Conservation (phyloP, 2,113 vertebrate species). For the Bufo gargarizans region DNA sequence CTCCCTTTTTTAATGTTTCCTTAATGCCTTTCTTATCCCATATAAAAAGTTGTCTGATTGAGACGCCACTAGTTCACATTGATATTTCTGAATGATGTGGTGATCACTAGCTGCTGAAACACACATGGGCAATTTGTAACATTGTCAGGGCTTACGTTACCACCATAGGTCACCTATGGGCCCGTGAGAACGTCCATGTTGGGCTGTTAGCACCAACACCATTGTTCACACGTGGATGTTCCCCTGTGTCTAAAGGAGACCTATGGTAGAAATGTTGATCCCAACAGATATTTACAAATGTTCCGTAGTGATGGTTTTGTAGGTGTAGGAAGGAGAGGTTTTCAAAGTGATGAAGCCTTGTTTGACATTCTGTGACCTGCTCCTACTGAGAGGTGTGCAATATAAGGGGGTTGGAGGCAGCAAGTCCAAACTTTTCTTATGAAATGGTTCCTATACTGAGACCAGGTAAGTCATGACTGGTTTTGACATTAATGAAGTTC, state of each 20-base stretch:
- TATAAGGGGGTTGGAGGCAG: background rate
- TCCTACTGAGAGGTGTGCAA: background rate
- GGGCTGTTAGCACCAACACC: background rate
- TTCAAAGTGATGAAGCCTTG: too few relatives aligned
- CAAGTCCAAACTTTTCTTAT: too few relatives aligned
- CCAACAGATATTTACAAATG: too few relatives aligned
- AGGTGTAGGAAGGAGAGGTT: too few relatives aligned
- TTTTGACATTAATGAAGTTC: too few relatives aligned
- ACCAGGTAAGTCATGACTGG: background rate
- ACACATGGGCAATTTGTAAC: background rate
- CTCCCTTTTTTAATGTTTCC: too few relatives aligned
- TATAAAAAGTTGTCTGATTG: background rate
- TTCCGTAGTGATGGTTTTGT: too few relatives aligned
- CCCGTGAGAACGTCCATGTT: background rate
- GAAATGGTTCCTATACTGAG: background rate
- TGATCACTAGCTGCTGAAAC: background rate
- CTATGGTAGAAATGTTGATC: background rate
- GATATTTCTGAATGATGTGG: background rate
- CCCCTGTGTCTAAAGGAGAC: background rate
- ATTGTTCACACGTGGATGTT: background rate
- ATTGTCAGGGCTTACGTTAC: background rate
- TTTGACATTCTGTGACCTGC: background rate
- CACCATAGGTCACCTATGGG: background rate
- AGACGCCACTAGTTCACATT: background rate
- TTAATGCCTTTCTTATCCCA: background rate